These are phyloP conservation scores for Leptinotarsa haldemani DNA, from an alignment of 2,888 invertebrate genomes.

Conservation along the genomic window DNA sequence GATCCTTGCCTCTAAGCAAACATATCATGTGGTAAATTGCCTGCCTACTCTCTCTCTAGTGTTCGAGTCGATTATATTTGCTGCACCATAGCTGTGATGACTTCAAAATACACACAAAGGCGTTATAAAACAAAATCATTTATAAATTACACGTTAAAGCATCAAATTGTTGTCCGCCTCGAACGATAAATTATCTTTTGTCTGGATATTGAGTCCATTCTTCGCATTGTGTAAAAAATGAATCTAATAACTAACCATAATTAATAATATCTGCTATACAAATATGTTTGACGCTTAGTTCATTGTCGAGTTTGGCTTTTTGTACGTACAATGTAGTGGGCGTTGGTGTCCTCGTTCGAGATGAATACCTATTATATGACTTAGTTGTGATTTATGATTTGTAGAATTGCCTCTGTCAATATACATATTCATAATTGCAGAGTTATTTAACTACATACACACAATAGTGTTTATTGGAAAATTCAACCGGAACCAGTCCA, in stretches of 20 bases:
- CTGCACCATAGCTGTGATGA: conserved; percentile 60
- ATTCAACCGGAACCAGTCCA: too few species aligned
- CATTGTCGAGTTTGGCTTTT: conserved; percentile 39
- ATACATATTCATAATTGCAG: background rate
- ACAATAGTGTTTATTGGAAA: too few species aligned
- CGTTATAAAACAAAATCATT: conserved; percentile 66
- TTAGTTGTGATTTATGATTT: conserved; percentile 37
- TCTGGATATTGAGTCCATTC: conserved; percentile 39
- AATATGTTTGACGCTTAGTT: conserved; percentile 44
- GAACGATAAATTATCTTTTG: conserved; percentile 65
- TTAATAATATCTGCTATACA: conserved; percentile 46
- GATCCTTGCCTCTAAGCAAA: conserved; percentile 66
- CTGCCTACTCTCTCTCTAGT: conserved; percentile 63
- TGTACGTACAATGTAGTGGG: conserved; percentile 23
- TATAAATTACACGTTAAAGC: conserved; percentile 66
- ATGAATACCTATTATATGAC: conserved; percentile 25
- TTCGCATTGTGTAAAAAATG: conserved; percentile 45
- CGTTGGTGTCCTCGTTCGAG: conserved; percentile 24
- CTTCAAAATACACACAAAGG: conserved; percentile 45
- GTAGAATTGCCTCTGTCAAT: conserved; percentile 23
- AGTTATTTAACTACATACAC: background rate
- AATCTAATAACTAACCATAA: conserved; percentile 46
- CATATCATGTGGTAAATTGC: conserved; percentile 67
- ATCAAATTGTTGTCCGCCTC: conserved; percentile 66
- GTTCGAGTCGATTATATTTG: conserved; percentile 56